Conservation (phyloP, 2,888 invertebrate genomes). For the Clepsis dumicolana region DNA sequence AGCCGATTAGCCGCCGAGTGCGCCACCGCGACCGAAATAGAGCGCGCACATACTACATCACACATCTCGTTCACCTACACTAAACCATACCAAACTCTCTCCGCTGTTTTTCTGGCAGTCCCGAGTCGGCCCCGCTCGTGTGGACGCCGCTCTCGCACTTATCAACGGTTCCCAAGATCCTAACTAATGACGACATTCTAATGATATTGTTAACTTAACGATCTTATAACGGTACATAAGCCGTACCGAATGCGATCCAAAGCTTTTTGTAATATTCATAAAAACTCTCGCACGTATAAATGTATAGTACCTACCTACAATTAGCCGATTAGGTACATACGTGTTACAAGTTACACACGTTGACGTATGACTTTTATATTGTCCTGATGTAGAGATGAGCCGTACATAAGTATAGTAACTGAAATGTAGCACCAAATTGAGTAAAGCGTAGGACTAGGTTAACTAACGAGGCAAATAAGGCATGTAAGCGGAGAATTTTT, state of each 20-base stretch:
- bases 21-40: constrained; percentile 84
- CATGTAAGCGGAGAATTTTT: constrained; percentile 17
- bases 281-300: background rate
- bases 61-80: constrained; percentile 71
- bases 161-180: constrained; percentile 28
- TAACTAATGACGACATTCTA: constrained; percentile 42
- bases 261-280: constrained; percentile 11
- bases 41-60: constrained; percentile 74
- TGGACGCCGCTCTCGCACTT: constrained; percentile 45
- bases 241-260: constrained; percentile 24
- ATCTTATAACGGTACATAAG: constrained; percentile 32
- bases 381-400: constrained; percentile 19
- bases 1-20: constrained; percentile 83
- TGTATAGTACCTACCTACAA: background rate
- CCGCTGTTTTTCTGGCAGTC: constrained; percentile 63
- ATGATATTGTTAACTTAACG: constrained; percentile 38
- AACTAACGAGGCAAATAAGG: constrained; percentile 28
- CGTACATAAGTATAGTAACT: constrained; percentile 16
- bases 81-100: constrained; percentile 71
- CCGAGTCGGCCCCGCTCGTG: constrained; percentile 53
- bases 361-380: constrained; percentile 6
- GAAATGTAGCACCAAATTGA: constrained; percentile 32
- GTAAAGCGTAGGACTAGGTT: constrained; percentile 30
- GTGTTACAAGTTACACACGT: background rate
- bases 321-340: background rate